Evolutionary conservation across 2,797 vertebrate species (phyloP), one percentile per base, ranked within the genome.

Genomic region (Clarias laeviceps): DNA sequence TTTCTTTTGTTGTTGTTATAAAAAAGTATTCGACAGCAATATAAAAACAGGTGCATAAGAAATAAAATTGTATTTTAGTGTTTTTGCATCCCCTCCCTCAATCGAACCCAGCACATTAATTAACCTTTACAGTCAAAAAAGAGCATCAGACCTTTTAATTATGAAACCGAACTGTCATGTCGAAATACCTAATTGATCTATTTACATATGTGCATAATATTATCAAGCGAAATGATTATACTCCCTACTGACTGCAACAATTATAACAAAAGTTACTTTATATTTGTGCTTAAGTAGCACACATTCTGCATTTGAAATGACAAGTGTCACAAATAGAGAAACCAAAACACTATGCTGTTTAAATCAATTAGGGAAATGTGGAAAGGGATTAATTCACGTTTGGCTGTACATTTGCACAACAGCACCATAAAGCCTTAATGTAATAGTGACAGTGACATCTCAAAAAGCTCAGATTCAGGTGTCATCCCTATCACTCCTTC

Each of bases 351-450:
- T 93, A 92, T 91, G 92, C 92, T 94, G 93, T 95, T 95, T 94
- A 94, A 95, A 95, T 94, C 94, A 95, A 95, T 95, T 95, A 96
- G 92, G 92, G 91, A 95, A 94, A 94, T 94, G 91, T 93, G 90
- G 91, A 94, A 93, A 92, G 92, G 92, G 92, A 91, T 93, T 89
- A 80, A 90, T 89, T 91, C 89, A 88, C 91, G 93, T 93, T 92
- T 93, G 91, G 91, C 91, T 92, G 92, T 91, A 86, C 91, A 88
- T 88, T 92, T 94, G 59, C 89, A 92, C 92, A 91, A 89, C 89
- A 4, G 86, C 90, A 89, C 89, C 89, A 88, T 85, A 83, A 91
- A 90, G 87, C 92, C 90, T 91, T 88, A 88, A 82, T 82, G 91
- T 90, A 91, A 90, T 89, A 90, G 86, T 92, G 92, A 90, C 93